phyloP scores from a whole-genome alignment of 2,888 invertebrate genomes.

The Argyresthia albistria region DNA sequence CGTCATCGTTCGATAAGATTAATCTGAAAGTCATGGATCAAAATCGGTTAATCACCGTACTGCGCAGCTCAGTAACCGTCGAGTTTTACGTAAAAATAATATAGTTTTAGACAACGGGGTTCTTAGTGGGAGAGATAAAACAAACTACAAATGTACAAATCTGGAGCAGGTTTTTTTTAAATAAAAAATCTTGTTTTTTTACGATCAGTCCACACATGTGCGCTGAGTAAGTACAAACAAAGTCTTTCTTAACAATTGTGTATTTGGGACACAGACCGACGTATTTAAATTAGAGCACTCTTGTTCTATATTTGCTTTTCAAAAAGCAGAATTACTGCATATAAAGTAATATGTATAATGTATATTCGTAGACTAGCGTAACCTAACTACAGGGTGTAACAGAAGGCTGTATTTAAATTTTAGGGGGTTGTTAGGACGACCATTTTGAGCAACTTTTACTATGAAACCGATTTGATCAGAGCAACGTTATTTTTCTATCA shows the following conservation, averaged over 20 bases:
- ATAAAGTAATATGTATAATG: too few relatives aligned
- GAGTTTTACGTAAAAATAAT: constrained; percentile 8
- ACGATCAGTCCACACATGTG: constrained; percentile 11
- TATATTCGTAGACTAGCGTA: too few relatives aligned
- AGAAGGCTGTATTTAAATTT: too few relatives aligned
- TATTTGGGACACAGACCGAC: constrained; percentile 7
- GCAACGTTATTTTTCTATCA: too few relatives aligned
- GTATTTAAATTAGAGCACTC: neutral
- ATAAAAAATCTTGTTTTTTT: neutral
- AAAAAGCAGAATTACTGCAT: too few relatives aligned
- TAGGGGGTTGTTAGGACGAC: too few relatives aligned
- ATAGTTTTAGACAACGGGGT: constrained; percentile 26
- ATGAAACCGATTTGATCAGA: too few relatives aligned
- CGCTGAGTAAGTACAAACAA: constrained; percentile 13
- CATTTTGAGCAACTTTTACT: too few relatives aligned
- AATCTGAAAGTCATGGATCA: neutral
- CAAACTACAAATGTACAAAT: constrained; percentile 28
- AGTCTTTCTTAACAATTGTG: constrained; percentile 5
- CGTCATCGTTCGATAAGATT: neutral
- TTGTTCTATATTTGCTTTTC: too few relatives aligned
- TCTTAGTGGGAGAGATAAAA: constrained; percentile 30
- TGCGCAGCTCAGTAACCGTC: neutral
- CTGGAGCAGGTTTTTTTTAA: constrained; percentile 26
- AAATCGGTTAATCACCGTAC: neutral
- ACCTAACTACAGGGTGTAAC: too few relatives aligned